These are phyloP conservation scores for Drosophila biarmipes DNA, from an alignment of 1,140 invertebrate genomes.

Conservation along the genomic window DNA sequence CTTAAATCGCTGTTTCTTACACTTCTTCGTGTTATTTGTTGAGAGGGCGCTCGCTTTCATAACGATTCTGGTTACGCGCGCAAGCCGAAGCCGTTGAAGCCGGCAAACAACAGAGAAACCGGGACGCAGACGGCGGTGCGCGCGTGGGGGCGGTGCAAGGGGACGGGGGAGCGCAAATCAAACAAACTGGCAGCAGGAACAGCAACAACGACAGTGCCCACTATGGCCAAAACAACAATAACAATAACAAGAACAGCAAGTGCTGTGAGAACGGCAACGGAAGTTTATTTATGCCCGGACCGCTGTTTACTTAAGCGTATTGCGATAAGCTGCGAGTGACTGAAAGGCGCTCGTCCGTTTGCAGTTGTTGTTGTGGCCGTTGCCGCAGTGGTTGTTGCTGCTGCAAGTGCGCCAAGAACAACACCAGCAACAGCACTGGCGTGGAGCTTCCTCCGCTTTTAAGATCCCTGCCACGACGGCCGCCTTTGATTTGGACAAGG, in stretches of 20 bases:
- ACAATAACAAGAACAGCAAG: slow-evolving; percentile 33
- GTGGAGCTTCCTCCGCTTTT: slow-evolving; percentile 24
- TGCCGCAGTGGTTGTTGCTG: slow-evolving; percentile 6
- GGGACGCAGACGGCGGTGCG: slow-evolving; percentile 12
- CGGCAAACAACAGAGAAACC: slow-evolving; percentile 56
- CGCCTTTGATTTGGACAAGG: slow-evolving; percentile 66
- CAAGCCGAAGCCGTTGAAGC: slow-evolving; percentile 30
- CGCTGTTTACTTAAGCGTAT: slow-evolving; percentile 72
- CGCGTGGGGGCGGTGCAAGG: neutral
- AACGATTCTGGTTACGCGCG: slow-evolving; percentile 45
- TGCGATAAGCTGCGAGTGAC: slow-evolving; percentile 60
- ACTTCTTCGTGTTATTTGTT: slow-evolving; percentile 2
- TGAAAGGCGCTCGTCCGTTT: slow-evolving; percentile 28
- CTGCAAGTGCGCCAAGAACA: slow-evolving; percentile 33
- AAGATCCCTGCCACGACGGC: slow-evolving; percentile 29
- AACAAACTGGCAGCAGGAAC: slow-evolving; percentile 47
- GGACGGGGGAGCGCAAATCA: slow-evolving; percentile 52
- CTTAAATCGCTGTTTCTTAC: neutral
- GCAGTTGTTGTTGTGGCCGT: slow-evolving; percentile 26
- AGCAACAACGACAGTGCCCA: slow-evolving; percentile 23
- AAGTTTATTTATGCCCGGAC: slow-evolving; percentile 77
- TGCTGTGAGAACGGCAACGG: slow-evolving; percentile 58
- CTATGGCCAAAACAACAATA: slow-evolving; percentile 17
- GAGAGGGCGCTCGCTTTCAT: slow-evolving; percentile 31
- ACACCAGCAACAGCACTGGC: slow-evolving; percentile 14